These are phyloP conservation scores for Euplexia lucipara DNA, from an alignment of 2,888 invertebrate species.

Conservation along the genomic window DNA sequence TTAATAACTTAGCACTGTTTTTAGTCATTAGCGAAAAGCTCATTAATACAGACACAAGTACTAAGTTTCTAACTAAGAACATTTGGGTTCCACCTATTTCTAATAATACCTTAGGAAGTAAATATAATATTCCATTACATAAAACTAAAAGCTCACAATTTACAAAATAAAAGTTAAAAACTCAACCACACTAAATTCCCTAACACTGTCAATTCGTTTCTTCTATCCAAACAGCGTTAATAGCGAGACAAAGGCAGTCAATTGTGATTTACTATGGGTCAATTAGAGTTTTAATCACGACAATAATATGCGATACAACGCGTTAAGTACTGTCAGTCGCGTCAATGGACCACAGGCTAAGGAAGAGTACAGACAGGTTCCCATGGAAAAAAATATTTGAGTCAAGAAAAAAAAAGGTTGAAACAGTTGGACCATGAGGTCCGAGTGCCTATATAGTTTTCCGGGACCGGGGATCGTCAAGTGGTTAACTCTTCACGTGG, in stretches of 20 bases:
- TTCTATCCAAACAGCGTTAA: conserved; percentile 75
- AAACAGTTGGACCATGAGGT: too few species aligned
- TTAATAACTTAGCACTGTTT: too few species aligned
- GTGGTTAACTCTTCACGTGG: too few species aligned
- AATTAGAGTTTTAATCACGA: conserved; percentile 90
- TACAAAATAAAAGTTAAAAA: conserved; percentile 3
- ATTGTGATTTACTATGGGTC: conserved; percentile 90
- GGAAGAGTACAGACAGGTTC: conserved; percentile 38
- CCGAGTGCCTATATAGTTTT: too few species aligned
- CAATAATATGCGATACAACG: conserved; percentile 87
- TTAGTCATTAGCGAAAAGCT: too few species aligned
- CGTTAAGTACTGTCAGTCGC: conserved; percentile 84
- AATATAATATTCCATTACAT: too few species aligned
- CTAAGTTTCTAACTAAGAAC: too few species aligned
- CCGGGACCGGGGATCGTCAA: too few species aligned
- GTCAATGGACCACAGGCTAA: conserved; percentile 75
- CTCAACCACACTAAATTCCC: conserved; percentile 23
- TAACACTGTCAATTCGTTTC: conserved; percentile 49
- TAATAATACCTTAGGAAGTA: too few species aligned
- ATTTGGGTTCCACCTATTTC: too few species aligned
- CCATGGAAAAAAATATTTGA: background rate
- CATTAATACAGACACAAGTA: too few species aligned
- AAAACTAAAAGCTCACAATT: background rate
- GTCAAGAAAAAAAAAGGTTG: background rate
- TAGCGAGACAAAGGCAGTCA: conserved; percentile 80